Evolutionary conservation across 2,888 invertebrate genomes (phyloP).

Genomic region (Augochlorella aurata): DNA sequence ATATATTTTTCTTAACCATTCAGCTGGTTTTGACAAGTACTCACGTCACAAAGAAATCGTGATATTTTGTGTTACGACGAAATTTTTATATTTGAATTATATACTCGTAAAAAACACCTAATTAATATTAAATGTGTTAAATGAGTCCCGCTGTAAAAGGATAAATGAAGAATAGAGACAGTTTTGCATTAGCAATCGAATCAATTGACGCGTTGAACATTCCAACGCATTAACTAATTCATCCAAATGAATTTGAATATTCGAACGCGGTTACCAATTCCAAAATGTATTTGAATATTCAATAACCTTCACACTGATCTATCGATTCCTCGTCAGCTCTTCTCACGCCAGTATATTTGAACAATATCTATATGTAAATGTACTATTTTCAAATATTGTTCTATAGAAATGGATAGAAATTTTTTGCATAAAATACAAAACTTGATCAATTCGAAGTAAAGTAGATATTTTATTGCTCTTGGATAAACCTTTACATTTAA

Average conservation of each 20-base stretch:
- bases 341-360: not conserved
- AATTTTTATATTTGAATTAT: too few relatives aligned
- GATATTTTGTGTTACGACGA: too few relatives aligned
- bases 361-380: not conserved
- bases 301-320: not conserved
- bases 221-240: not conserved
- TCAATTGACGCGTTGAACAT: not conserved
- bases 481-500: not conserved
- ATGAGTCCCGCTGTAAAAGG: too few relatives aligned
- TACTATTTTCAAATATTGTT: not conserved
- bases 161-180: not conserved
- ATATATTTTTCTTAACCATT: too few relatives aligned
- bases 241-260: constrained; percentile 1
- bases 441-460: not conserved
- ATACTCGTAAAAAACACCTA: too few relatives aligned
- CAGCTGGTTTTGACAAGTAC: too few relatives aligned
- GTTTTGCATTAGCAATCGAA: not conserved
- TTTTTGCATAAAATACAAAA: not conserved
- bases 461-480: not conserved
- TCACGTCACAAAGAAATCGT: too few relatives aligned
- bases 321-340: not conserved
- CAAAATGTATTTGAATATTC: constrained; percentile 2
- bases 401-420: not conserved
- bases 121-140: too few relatives aligned
- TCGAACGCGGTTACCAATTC: not conserved